These are phyloP conservation scores for Lipotes vexillifer DNA, from an alignment of 2,113 vertebrate species.

Conservation along the genomic window DNA sequence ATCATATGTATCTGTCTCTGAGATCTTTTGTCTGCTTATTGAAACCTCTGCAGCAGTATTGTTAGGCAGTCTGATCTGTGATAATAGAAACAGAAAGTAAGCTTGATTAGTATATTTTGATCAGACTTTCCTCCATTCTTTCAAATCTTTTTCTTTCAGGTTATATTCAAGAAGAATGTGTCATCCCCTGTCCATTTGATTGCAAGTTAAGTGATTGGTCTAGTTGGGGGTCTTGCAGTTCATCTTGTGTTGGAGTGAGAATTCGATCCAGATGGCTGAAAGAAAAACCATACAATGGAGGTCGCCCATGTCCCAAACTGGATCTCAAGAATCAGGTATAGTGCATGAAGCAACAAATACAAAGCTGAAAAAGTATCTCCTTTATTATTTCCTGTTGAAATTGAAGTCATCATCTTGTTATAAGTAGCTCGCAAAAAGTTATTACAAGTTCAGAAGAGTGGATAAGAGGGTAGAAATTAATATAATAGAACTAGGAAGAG, in stretches of 20 bases:
- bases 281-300: constrained; percentile 96
- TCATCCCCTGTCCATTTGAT: constrained; percentile 93
- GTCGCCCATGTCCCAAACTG: constrained; percentile 94
- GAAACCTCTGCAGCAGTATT: background rate
- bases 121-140: background rate
- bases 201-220: constrained; percentile 98
- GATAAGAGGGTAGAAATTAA: background rate
- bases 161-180: constrained; percentile 90
- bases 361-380: background rate
- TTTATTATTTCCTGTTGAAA: background rate
- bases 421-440: background rate
- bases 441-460: background rate
- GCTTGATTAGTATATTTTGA: background rate
- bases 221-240: constrained; percentile 92
- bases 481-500: background rate
- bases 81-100: background rate
- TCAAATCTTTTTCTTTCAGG: constrained; percentile 81
- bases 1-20: background rate
- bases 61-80: background rate
- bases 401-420: background rate
- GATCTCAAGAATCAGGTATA: constrained; percentile 99
- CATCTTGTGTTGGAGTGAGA: constrained; percentile 90
- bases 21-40: background rate
- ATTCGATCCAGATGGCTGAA: constrained; percentile 94
- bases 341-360: background rate